Conservation (phyloP, 2,113 vertebrate genomes). For the Atractosteus spatula region DNA sequence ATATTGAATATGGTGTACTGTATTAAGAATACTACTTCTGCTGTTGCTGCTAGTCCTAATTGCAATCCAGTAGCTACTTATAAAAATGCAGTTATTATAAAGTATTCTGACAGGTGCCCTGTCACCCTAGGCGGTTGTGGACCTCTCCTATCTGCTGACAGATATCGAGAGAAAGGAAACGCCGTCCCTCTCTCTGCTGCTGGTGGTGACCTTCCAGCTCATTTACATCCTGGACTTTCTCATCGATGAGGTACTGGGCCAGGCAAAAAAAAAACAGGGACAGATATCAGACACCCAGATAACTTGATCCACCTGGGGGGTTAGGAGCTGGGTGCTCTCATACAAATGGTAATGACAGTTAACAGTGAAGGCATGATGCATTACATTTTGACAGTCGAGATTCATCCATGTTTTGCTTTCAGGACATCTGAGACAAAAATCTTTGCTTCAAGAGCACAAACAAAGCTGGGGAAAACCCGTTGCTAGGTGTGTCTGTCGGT, state of each 20-base stretch:
- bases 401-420: no score
- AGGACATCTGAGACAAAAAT: no score
- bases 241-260: constrained; percentile 34
- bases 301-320: no score
- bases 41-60: not conserved
- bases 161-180: constrained; percentile 25
- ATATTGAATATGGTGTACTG: no score
- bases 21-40: not conserved
- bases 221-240: constrained; percentile 40
- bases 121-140: constrained; percentile 29
- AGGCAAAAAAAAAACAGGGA: not conserved
- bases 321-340: not conserved
- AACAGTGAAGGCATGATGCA: no score
- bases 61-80: no score
- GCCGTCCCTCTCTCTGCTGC: constrained; percentile 24
- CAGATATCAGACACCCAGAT: no score
- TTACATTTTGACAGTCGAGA: no score
- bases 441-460: not conserved
- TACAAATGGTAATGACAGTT: not conserved
- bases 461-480: no score
- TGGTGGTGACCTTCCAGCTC: constrained; percentile 34
- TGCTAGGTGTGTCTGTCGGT: not conserved
- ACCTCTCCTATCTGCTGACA: constrained; percentile 31
- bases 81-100: no score
- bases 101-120: not conserved